phyloP scores from a whole-genome alignment of 2,888 invertebrate species.

The Synanthedon formicaeformis region DNA sequence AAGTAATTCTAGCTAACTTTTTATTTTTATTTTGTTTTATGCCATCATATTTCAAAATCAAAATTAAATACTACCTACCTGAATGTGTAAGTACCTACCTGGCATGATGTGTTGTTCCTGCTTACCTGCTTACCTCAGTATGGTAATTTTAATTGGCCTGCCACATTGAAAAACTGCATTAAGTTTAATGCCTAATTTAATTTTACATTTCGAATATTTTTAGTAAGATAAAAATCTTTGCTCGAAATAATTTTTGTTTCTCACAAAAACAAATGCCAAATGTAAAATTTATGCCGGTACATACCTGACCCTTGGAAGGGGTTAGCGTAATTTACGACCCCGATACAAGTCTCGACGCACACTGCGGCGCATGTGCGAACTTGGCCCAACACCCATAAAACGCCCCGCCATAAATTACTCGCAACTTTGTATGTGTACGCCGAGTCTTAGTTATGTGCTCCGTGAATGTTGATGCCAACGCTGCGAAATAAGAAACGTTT shows the following conservation, averaged over 20 bases:
- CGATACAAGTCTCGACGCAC: slow-evolving; percentile 29
- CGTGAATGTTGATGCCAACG: slow-evolving; percentile 12
- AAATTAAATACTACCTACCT: no score
- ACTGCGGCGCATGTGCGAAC: slow-evolving; percentile 52
- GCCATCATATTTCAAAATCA: no score
- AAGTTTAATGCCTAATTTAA: no score
- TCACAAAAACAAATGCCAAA: not conserved
- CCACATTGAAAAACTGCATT: no score
- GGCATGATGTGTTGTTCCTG: no score
- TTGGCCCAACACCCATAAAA: slow-evolving; percentile 49
- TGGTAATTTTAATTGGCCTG: no score
- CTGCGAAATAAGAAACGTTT: slow-evolving; percentile 28
- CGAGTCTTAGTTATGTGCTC: slow-evolving; percentile 17
- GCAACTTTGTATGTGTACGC: slow-evolving; percentile 53
- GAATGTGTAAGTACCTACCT: no score
- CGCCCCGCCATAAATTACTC: slow-evolving; percentile 47
- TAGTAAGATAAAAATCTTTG: not conserved
- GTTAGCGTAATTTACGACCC: slow-evolving; percentile 49
- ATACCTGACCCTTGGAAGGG: slow-evolving; percentile 40
- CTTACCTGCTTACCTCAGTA: no score
- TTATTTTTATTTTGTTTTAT: no score
- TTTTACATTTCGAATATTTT: no score
- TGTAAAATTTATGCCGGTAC: slow-evolving; percentile 18
- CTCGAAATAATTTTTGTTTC: not conserved
- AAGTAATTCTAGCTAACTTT: no score